Percentiles rank a stretch among this genome's conserved stretches.
phyloP scores from a whole-genome alignment of 2,113 vertebrate genomes.

The Mus pahari region DNA sequence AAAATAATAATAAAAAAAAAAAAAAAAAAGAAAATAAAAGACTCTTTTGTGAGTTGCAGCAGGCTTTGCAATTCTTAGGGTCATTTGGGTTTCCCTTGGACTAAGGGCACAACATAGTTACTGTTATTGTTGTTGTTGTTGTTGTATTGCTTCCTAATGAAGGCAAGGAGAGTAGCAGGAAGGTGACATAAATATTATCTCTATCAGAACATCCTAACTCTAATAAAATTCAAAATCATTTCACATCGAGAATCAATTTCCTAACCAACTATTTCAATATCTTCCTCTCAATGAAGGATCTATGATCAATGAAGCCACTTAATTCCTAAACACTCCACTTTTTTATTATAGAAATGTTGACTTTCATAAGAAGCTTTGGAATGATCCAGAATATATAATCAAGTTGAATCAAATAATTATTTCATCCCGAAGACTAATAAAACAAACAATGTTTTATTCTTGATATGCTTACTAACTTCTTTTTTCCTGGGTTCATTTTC shows the following conservation, averaged over 20 bases:
- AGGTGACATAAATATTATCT: background rate
- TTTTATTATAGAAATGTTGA: conserved; percentile 30
- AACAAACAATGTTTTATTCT: conserved; percentile 32
- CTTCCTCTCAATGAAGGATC: background rate
- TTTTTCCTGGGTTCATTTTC: conserved; percentile 26
- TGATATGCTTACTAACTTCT: conserved; percentile 21
- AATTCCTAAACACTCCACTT: background rate
- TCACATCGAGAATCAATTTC: background rate
- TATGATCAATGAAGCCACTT: background rate
- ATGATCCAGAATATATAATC: conserved; percentile 25
- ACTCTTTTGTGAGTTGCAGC: too few species aligned
- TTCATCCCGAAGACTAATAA: conserved; percentile 46
- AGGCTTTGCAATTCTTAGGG: too few species aligned
- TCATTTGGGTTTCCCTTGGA: too few species aligned
- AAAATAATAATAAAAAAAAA: too few species aligned
- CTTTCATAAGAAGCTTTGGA: conserved; percentile 47
- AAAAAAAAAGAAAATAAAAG: too few species aligned
- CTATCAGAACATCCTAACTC: background rate
- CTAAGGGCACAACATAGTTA: too few species aligned
- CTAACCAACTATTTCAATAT: conserved; percentile 16
- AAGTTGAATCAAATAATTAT: conserved; percentile 45
- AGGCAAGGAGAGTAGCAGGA: background rate
- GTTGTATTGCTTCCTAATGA: background rate
- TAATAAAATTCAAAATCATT: conserved; percentile 22
- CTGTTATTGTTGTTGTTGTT: background rate